Conservation (phyloP, 2,797 vertebrate species). For the Centropyge bicolor region DNA sequence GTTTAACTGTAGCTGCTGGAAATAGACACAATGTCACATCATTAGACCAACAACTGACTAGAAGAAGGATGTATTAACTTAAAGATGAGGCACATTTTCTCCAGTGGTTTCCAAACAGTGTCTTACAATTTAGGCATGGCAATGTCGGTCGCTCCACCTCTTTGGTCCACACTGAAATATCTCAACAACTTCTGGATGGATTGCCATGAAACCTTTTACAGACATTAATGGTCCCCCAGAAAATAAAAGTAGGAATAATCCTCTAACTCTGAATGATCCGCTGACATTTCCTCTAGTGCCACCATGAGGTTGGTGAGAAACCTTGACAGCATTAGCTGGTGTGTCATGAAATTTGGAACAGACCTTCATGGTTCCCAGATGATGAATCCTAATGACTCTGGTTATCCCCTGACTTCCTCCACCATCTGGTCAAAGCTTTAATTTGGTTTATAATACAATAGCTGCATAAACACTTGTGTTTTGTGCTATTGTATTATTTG, state of each 20-base stretch:
- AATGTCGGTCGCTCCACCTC: neutral
- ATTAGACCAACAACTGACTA: conserved; percentile 2
- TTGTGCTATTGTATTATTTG: neutral
- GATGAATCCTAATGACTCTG: neutral
- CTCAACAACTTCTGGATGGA: neutral
- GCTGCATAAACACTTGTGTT: neutral
- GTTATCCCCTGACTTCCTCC: neutral
- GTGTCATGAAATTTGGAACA: neutral
- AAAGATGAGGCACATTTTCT: neutral
- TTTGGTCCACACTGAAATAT: neutral
- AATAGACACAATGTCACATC: neutral
- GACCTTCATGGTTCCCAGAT: neutral
- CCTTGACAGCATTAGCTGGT: neutral
- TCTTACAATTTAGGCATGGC: neutral
- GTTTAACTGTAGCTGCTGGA: conserved; percentile 13
- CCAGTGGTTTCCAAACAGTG: neutral
- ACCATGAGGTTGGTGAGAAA: neutral
- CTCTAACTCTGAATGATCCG: neutral
- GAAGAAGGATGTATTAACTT: neutral
- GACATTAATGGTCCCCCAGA: no score
- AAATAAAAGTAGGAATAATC: neutral
- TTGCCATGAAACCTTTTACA: neutral
- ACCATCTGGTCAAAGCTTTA: no score
- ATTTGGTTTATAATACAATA: neutral
- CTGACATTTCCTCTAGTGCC: neutral